Percentiles rank a stretch among this genome's conserved stretches.
Conservation (phyloP, 1,140 invertebrate genomes). For the Drosophila lowei region DNA sequence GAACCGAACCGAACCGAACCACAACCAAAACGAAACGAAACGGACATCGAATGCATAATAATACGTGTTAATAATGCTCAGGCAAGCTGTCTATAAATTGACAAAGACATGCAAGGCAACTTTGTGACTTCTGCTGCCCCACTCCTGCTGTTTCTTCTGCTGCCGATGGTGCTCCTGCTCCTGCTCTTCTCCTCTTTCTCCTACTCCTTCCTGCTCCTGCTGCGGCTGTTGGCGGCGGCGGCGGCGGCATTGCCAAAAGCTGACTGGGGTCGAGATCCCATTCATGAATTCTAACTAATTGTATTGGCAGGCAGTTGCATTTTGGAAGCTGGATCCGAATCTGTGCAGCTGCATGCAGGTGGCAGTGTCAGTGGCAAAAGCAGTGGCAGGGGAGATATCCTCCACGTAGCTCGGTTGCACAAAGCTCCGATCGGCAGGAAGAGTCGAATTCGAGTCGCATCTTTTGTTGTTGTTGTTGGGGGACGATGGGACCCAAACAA, state of each 20-base stretch:
- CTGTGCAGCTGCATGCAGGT: constrained; percentile 81
- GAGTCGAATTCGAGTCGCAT: constrained; percentile 37
- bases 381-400: constrained; percentile 35
- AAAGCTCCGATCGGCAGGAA: constrained; percentile 47
- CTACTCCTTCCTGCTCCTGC: constrained; percentile 18
- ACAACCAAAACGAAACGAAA: constrained; percentile 17
- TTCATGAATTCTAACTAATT: constrained; percentile 81
- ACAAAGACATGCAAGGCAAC: constrained; percentile 80
- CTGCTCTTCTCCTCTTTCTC: neutral
- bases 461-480: constrained; percentile 41
- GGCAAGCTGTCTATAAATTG: constrained; percentile 82
- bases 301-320: constrained; percentile 76
- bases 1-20: constrained; percentile 39
- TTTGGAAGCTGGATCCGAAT: constrained; percentile 65
- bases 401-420: constrained; percentile 4
- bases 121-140: constrained; percentile 13
- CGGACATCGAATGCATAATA: constrained; percentile 69
- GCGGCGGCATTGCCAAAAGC: constrained; percentile 69
- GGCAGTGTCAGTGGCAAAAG: constrained; percentile 49
- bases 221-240: constrained; percentile 44
- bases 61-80: constrained; percentile 82
- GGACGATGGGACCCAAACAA: constrained; percentile 62
- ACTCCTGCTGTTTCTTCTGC: constrained; percentile 24
- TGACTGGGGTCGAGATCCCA: constrained; percentile 53
- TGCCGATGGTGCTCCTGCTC: neutral